phyloP scores from a whole-genome alignment of 23 tunicate genomes.

The Ciona savignyi region DNA sequence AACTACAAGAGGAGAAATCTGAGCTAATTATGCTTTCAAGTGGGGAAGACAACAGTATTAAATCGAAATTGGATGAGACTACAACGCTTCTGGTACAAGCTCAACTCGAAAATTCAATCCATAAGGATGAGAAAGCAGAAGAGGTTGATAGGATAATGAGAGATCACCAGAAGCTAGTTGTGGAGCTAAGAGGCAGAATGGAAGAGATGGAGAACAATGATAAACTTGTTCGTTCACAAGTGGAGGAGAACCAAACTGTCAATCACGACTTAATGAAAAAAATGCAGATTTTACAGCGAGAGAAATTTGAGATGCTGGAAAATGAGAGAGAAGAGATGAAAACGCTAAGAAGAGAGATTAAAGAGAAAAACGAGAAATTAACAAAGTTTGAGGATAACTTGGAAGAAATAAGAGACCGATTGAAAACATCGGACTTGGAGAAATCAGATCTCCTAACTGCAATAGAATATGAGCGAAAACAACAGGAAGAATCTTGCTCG shows the following conservation, averaged over 20 bases:
- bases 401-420: neutral
- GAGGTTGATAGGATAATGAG: neutral
- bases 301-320: slow-evolving; percentile 8
- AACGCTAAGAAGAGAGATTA: neutral
- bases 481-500: too few species aligned
- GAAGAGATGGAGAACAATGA: slow-evolving; percentile 16
- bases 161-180: neutral
- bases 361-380: slow-evolving; percentile 1
- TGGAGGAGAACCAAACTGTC: slow-evolving; percentile 28
- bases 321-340: slow-evolving; percentile 6
- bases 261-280: slow-evolving; percentile 14
- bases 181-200: neutral
- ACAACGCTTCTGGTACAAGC: neutral
- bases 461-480: neutral
- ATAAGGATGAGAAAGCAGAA: slow-evolving; percentile 1
- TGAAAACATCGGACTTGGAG: neutral
- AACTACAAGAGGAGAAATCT: slow-evolving; percentile 33
- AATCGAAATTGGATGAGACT: neutral
- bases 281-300: slow-evolving; percentile 14
- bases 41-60: slow-evolving; percentile 3
- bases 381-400: neutral
- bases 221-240: slow-evolving; percentile 1
- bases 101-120: slow-evolving; percentile 15
- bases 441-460: neutral
- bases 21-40: slow-evolving; percentile 24